These are phyloP conservation scores for Pteria penguin DNA, from an alignment of 2,888 invertebrate genomes.

Conservation along the genomic window DNA sequence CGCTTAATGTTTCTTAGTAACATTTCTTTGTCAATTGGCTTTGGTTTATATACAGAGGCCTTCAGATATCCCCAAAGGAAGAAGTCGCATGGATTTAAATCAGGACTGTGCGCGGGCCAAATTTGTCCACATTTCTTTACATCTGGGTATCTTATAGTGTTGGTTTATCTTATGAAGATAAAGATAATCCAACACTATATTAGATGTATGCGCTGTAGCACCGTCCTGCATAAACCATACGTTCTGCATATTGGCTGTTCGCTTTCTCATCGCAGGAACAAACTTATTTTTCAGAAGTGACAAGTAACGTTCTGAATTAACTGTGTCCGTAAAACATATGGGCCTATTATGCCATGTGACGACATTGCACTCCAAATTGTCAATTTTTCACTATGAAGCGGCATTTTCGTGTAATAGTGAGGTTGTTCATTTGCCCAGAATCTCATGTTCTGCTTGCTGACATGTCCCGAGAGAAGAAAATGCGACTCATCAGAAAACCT, in stretches of 20 bases:
- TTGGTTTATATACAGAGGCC: conserved; percentile 22
- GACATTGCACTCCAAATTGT: conserved; percentile 39
- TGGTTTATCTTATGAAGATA: neutral
- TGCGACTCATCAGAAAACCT: neutral
- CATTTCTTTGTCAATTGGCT: conserved; percentile 16
- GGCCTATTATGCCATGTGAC: conserved; percentile 26
- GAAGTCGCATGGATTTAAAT: neutral
- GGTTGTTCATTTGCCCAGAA: conserved; percentile 24
- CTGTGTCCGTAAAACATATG: conserved; percentile 23
- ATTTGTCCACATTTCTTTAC: neutral
- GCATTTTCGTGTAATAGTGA: conserved; percentile 29
- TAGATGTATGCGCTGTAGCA: conserved; percentile 22
- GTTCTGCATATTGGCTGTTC: conserved; percentile 3
- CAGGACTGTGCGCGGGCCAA: conserved; percentile 10
- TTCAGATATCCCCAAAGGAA: conserved; percentile 7
- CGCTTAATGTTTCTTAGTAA: conserved; percentile 26
- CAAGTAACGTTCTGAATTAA: conserved; percentile 31
- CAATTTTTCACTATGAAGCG: conserved; percentile 36
- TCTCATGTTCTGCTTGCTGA: neutral
- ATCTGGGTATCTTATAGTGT: neutral
- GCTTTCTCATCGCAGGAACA: neutral
- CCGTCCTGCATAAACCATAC: conserved; percentile 11
- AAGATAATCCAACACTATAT: neutral
- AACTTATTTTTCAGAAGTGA: conserved; percentile 18
- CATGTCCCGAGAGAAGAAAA: neutral